phyloP scores from a whole-genome alignment of 2,113 vertebrate genomes.

The Strix uralensis region DNA sequence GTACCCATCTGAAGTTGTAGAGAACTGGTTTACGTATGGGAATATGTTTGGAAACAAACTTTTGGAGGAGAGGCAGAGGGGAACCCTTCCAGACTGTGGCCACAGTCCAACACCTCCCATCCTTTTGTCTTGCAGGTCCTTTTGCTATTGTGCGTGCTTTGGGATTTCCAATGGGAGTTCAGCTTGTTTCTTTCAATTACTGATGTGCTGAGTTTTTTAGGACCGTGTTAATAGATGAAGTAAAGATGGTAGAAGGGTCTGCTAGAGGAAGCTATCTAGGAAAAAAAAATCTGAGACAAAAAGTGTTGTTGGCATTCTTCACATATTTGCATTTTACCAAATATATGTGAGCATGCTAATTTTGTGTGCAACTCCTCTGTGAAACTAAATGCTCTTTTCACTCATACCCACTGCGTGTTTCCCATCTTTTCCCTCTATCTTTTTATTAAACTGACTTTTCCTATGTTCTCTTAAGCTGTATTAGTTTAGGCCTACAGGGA shows the following conservation, averaged over 20 bases:
- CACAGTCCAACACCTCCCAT: background rate
- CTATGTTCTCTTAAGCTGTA: background rate
- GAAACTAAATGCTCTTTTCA: background rate
- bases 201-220: background rate
- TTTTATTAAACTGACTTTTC: background rate
- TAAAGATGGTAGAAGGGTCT: background rate
- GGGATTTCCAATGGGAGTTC: background rate
- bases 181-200: background rate
- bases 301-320: background rate
- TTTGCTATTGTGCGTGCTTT: accelerated
- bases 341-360: background rate
- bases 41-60: background rate
- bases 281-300: background rate
- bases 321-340: background rate
- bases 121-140: background rate
- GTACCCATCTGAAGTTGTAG: background rate
- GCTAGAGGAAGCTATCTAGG: background rate
- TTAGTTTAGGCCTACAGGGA: background rate
- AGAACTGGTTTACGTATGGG: background rate
- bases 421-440: background rate
- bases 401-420: background rate
- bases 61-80: background rate
- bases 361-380: background rate
- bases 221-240: background rate
- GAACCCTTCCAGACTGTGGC: background rate